A percentile compares a stretch with the other conserved stretches of the same genome.
Conservation (phyloP, 2,113 vertebrate genomes). For the Enhydra lutris region DNA sequence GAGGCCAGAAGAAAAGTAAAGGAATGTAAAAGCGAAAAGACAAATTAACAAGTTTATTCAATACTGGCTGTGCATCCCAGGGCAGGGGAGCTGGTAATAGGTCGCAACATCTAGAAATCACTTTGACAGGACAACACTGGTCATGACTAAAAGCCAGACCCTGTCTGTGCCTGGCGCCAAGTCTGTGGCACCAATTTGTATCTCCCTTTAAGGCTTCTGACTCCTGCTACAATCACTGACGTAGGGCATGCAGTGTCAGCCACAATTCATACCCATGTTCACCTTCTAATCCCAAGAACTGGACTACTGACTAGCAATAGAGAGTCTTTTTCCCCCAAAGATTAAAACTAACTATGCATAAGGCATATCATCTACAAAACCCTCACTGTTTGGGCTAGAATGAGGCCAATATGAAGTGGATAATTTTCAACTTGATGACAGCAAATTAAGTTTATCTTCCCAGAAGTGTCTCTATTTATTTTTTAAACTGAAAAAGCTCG, state of each 20-base stretch:
- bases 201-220: constrained; percentile 16
- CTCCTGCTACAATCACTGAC: constrained; percentile 46
- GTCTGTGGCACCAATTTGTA: constrained; percentile 63
- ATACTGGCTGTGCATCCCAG: neutral
- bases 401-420: neutral
- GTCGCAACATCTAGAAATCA: constrained; percentile 72
- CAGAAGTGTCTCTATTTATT: constrained; percentile 39
- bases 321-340: neutral
- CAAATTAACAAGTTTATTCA: constrained; percentile 54
- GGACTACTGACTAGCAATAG: neutral
- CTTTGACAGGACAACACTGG: constrained; percentile 52
- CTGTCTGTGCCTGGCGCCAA: constrained; percentile 75
- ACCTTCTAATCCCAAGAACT: constrained; percentile 38
- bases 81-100: constrained; percentile 32
- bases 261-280: constrained; percentile 37
- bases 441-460: constrained; percentile 11
- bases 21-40: constrained; percentile 14
- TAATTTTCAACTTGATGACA: constrained; percentile 30
- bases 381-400: neutral
- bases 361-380: neutral
- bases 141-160: constrained; percentile 55
- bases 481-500: constrained; percentile 17
- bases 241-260: neutral
- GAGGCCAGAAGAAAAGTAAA: neutral
- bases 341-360: neutral